These are phyloP conservation scores for Monopis laevigella DNA, from an alignment of 2,888 invertebrate species.

Conservation along the genomic window DNA sequence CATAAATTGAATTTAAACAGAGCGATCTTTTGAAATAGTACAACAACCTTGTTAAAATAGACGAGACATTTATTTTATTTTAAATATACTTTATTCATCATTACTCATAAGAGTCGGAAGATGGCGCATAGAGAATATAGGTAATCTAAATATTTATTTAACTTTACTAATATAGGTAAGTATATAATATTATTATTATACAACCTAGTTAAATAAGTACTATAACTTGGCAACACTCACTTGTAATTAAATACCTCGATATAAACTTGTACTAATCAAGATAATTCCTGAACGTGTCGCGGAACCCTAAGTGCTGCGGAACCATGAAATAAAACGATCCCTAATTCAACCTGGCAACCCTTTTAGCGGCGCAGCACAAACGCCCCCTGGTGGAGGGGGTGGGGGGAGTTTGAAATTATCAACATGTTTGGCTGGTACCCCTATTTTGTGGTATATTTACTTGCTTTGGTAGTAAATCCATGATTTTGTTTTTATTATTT, in stretches of 20 bases:
- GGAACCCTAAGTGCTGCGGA: constrained; percentile 14
- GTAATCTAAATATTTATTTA: no score
- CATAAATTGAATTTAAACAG: no score
- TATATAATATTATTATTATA: background rate
- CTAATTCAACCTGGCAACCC: constrained; percentile 39
- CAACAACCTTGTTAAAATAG: no score
- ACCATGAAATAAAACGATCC: constrained; percentile 35
- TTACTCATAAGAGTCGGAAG: no score
- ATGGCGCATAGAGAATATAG: no score
- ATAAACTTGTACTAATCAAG: constrained; percentile 24
- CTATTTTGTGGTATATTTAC: constrained; percentile 11
- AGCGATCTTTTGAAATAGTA: no score
- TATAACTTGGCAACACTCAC: background rate
- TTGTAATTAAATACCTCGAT: background rate
- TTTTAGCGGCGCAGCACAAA: constrained; percentile 13
- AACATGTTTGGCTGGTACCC: constrained; percentile 11
- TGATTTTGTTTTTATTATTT: no score
- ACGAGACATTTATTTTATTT: no score
- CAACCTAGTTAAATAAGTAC: no score
- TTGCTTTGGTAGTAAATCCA: background rate
- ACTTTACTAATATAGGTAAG: no score
- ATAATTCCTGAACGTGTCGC: constrained; percentile 24
- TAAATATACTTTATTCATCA: no score
- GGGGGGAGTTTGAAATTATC: constrained; percentile 11
- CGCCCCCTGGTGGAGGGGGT: background rate